A percentile compares a stretch with the other conserved stretches of the same genome.
Evolutionary conservation across 1,140 invertebrate species (phyloP).

Genomic region (Dreissena rostriformis): DNA sequence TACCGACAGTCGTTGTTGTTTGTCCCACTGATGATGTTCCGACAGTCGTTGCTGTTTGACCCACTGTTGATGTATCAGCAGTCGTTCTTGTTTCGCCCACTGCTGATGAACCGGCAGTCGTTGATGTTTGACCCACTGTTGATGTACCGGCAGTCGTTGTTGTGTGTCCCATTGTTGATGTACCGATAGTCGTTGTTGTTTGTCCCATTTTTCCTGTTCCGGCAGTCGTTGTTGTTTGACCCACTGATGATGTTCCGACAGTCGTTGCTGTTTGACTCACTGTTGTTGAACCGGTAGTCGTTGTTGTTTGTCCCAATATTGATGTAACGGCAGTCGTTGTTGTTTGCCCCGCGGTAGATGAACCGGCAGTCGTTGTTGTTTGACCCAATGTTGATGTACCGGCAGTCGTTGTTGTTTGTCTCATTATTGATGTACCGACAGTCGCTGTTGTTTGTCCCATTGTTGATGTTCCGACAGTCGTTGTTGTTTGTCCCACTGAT

Average conservation of each 20-base stretch:
- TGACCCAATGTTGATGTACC: not conserved
- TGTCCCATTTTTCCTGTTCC: not conserved
- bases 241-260: not conserved
- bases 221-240: not conserved
- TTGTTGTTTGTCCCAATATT: not conserved
- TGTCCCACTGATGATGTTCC: not conserved
- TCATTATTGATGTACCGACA: not conserved
- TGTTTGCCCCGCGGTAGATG: not conserved
- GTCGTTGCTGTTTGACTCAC: not conserved
- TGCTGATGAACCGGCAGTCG: not conserved
- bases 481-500: no score
- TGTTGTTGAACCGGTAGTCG: no score
- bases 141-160: not conserved
- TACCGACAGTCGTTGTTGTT: not conserved
- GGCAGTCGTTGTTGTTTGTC: constrained; percentile 2
- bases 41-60: not conserved
- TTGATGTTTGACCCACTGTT: not conserved
- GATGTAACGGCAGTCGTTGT: not conserved
- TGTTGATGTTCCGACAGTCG: no score
- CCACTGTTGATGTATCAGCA: not conserved
- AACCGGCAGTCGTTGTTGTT: not conserved
- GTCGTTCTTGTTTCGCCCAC: not conserved
- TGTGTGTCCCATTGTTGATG: not conserved
- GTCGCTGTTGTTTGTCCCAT: not conserved
- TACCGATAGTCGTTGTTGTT: not conserved